Evolutionary conservation across 2,888 invertebrate genomes (phyloP), one percentile per base, ranked within the genome.

Genomic region (Anoncus sp.): DNA sequence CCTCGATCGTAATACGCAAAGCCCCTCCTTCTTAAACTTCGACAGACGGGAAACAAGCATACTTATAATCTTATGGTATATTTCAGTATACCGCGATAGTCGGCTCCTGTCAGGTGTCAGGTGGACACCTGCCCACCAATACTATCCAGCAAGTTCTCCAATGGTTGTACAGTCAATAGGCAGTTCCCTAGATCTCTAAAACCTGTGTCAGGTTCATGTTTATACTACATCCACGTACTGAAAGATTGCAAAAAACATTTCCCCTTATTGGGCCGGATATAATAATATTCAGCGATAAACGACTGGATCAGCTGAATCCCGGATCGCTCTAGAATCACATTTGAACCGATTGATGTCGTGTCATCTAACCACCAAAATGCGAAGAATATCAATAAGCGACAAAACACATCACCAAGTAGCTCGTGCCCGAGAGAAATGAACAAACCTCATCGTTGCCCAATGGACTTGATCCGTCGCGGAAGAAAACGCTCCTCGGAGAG

Each of bases 11-110:
- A 47, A 38, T 60, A 49, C 51, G 53, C 59, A 27, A 45, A 60
- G 57, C 57, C 38, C 22, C 18, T 35, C 67, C 24, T 67, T 57
- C 38, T 27, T 45, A 72, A 18, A 57, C 47, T 65, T 14, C 55
- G 55, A 47, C 47, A 38, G 72, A 63, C 63, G 57, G 35, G 45
- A 57, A 63, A 40, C 63, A 63, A 57, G 47, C 47, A 22, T 14
- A 16, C 53, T 65, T 22, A n/a, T 65, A 49, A 65, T 65, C 35
- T 27, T 45, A 12, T 27, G 24, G 22, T 55, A 45, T 31, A 27
- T 31, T 27, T 43, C 16, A 14, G 3, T 18, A 31, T 40, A 14
- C 31, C 16, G 16, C n/a, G 62, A 24, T 55, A 45, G 55, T 40
- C 27, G 31, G 31, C 20, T 22, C 38, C 63, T 55, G 53, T 45